Conservation (phyloP, 2,797 vertebrate genomes). For the Danio aesculapii region DNA sequence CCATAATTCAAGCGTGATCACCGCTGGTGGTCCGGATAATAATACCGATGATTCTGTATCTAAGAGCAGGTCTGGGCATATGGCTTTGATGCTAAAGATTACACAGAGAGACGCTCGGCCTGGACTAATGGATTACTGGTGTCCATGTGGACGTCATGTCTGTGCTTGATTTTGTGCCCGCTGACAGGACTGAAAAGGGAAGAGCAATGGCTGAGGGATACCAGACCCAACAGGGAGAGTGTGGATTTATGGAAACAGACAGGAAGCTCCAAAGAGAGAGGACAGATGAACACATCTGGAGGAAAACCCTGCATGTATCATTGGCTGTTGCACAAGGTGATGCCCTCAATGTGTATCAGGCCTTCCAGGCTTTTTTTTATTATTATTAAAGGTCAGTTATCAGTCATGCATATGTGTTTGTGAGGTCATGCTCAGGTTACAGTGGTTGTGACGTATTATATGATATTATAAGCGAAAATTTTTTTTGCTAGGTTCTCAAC, state of each 20-base stretch:
- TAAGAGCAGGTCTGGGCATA: slow-evolving; percentile 11
- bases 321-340: neutral
- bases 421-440: neutral
- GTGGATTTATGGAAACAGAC: slow-evolving; percentile 20
- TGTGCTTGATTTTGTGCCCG: slow-evolving; percentile 37
- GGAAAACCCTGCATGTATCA: slow-evolving; percentile 13
- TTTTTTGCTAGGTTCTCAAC: too few relatives aligned
- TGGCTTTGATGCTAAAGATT: slow-evolving; percentile 33
- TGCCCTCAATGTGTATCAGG: neutral
- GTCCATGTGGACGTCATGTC: slow-evolving; percentile 42
- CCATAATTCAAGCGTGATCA: slow-evolving; percentile 36
- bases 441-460: neutral
- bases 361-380: neutral
- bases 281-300: slow-evolving; percentile 19
- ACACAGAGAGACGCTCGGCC: neutral
- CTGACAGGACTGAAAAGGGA: slow-evolving; percentile 49
- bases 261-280: slow-evolving; percentile 7
- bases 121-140: slow-evolving; percentile 36
- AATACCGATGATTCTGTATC: slow-evolving; percentile 2
- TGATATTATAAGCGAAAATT: neutral
- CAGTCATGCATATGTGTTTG: neutral
- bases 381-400: slow-evolving; percentile 4
- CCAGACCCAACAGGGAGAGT: slow-evolving; percentile 4
- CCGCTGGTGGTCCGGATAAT: slow-evolving; percentile 10
- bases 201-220: slow-evolving; percentile 27